Conservation (phyloP, 2,113 vertebrate species). For the Struthio camelus region DNA sequence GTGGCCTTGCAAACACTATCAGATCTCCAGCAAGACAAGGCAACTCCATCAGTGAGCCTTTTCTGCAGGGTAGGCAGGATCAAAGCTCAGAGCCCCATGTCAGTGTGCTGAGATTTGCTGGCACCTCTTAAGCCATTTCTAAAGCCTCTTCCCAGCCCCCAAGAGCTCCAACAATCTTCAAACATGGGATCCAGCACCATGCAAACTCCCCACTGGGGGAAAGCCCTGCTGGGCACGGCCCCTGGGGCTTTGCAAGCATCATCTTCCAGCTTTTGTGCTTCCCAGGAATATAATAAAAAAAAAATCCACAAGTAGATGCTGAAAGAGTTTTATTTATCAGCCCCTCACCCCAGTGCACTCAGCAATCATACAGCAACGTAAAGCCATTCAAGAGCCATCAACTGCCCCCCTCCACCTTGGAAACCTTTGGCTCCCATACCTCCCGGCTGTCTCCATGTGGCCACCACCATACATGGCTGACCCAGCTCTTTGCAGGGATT, state of each 20-base stretch:
- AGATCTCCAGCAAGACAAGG: accelerated
- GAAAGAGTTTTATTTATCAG: constrained; percentile 40
- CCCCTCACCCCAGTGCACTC: accelerated
- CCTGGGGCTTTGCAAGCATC: neutral
- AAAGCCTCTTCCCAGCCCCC: neutral
- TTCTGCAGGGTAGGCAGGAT: neutral
- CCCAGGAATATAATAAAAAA: neutral
- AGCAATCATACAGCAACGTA: no score
- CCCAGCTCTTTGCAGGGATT: neutral
- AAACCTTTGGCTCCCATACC: neutral
- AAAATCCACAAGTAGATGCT: neutral
- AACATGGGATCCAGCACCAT: accelerated
- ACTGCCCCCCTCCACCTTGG: neutral
- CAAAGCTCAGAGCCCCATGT: neutral
- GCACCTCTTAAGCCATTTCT: neutral
- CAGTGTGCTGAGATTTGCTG: neutral
- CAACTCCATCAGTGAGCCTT: neutral
- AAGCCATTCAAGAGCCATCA: neutral
- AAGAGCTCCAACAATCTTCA: neutral
- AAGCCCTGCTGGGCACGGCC: accelerated
- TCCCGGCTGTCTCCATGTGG: accelerated
- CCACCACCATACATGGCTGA: accelerated
- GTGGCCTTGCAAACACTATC: accelerated
- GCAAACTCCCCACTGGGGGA: accelerated
- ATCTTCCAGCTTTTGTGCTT: neutral